These are phyloP conservation scores for Clarias laeviceps DNA, from an alignment of 2,797 vertebrate species.

Conservation along the genomic window DNA sequence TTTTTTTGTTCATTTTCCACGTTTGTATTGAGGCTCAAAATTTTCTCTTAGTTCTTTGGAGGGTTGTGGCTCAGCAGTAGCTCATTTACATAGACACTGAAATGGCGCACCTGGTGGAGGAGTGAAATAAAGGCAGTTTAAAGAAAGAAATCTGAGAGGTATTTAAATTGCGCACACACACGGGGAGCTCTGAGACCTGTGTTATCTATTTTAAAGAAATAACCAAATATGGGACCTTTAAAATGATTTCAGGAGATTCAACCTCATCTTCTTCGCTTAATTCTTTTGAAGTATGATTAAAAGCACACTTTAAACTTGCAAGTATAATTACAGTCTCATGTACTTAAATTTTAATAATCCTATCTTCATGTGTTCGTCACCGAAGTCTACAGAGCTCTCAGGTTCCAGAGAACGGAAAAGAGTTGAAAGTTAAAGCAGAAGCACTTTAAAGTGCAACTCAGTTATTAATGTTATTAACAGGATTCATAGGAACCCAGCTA, in stretches of 20 bases:
- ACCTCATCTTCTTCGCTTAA: neutral
- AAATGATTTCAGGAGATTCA: neutral
- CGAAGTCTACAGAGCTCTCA: neutral
- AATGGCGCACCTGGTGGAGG: no score
- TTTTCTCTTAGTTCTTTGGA: no score
- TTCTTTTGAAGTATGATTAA: neutral
- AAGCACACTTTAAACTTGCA: neutral
- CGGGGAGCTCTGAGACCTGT: no score
- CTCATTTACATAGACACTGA: no score
- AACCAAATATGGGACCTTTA: no score
- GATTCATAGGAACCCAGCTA: neutral
- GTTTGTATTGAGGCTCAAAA: no score
- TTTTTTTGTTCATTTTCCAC: no score
- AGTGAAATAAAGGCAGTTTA: no score
- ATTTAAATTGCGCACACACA: no score
- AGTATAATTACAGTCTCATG: neutral
- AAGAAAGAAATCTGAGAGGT: no score
- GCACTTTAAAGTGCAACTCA: neutral
- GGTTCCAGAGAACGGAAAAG: neutral
- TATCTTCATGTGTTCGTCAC: neutral
- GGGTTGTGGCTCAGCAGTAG: no score
- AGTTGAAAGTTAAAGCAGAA: neutral
- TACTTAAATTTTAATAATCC: neutral
- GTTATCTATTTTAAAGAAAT: no score
- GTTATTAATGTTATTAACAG: neutral